phyloP scores from a whole-genome alignment of 2,888 invertebrate genomes.

The Danaus chrysippus region DNA sequence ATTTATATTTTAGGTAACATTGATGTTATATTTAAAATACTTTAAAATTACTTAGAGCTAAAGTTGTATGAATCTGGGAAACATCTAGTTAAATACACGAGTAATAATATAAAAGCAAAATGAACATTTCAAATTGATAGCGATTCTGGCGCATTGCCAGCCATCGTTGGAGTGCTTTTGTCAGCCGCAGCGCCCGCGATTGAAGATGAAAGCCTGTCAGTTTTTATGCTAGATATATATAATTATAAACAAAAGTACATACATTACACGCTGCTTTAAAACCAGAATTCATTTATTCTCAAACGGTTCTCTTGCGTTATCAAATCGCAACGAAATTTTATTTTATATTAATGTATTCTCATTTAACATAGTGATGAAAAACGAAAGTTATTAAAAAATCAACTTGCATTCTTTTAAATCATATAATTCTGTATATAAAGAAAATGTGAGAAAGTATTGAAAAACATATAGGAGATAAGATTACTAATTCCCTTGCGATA shows the following conservation, averaged over 20 bases:
- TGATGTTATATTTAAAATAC: neutral
- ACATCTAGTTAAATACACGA: constrained; percentile 12
- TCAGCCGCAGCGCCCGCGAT: constrained; percentile 38
- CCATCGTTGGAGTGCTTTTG: constrained; percentile 51
- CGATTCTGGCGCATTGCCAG: constrained; percentile 52
- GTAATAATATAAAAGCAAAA: constrained; percentile 27
- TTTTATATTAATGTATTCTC: neutral
- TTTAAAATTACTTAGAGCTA: neutral
- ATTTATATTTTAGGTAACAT: neutral
- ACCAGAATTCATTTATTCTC: constrained; percentile 1
- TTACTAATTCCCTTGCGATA: neutral
- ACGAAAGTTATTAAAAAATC: too few species aligned
- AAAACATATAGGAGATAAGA: too few species aligned
- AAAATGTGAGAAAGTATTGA: too few species aligned
- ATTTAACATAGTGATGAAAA: neutral
- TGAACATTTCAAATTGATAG: constrained; percentile 50
- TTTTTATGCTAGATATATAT: constrained; percentile 22
- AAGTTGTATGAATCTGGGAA: neutral
- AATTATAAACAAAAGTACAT: constrained; percentile 16
- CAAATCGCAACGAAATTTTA: neutral
- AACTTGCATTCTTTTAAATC: too few species aligned
- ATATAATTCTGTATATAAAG: too few species aligned
- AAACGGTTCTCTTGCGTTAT: neutral
- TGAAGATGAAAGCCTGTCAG: constrained; percentile 42
- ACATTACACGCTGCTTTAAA: constrained; percentile 7